Conservation (phyloP, 37 sponge, comb jelly and placozoan genomes). For the Trichoplax adhaerens region DNA sequence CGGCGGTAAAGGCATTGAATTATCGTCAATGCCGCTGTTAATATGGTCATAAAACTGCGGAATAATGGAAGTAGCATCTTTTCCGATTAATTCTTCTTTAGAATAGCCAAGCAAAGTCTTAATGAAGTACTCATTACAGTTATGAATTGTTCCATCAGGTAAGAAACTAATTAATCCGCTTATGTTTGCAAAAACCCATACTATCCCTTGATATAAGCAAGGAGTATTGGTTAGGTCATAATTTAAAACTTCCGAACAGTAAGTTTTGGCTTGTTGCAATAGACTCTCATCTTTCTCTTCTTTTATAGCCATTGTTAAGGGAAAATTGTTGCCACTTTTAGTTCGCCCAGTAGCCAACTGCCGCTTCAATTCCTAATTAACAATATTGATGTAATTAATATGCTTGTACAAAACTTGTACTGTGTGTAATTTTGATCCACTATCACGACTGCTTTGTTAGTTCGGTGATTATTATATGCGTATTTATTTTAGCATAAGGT, state of each 20-base stretch:
- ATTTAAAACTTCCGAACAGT: no score
- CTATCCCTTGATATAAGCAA: constrained; percentile 1
- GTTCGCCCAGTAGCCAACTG: constrained; percentile 50
- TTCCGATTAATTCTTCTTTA: constrained; percentile 38
- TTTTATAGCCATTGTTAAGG: constrained; percentile 35
- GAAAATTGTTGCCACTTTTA: constrained; percentile 38
- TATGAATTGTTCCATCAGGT: constrained; percentile 54
- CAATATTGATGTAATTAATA: no score
- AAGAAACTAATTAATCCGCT: constrained; percentile 71
- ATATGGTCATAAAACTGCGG: constrained; percentile 47
- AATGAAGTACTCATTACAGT: constrained; percentile 67
- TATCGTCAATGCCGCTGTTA: constrained; percentile 23
- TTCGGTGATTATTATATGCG: no score
- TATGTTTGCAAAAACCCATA: constrained; percentile 23
- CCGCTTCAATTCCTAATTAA: no score
- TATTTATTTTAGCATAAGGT: no score
- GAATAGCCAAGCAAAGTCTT: constrained; percentile 63
- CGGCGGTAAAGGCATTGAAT: constrained; percentile 37
- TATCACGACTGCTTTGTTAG: no score
- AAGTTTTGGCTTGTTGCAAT: no score
- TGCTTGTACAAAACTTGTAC: no score
- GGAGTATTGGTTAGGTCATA: neutral
- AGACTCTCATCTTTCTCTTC: no score
- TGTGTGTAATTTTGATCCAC: no score
- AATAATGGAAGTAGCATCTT: constrained; percentile 37